phyloP scores from a whole-genome alignment of 2,888 invertebrate genomes.

The Caenorhabditis macrosperma region DNA sequence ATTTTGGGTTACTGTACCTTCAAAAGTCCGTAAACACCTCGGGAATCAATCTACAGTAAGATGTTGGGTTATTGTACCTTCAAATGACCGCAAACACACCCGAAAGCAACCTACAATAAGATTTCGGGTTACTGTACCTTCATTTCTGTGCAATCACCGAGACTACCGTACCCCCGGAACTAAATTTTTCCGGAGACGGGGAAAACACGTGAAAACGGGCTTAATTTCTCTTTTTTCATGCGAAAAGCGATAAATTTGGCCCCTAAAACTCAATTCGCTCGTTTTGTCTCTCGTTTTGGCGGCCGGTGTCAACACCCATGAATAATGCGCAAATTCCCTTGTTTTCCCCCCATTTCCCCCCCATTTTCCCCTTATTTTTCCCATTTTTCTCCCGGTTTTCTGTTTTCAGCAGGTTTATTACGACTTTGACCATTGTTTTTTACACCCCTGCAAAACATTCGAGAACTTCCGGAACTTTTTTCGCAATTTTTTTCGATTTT shows the following conservation, averaged over 20 bases:
- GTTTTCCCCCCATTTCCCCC: not conserved
- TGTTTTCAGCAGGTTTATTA: slow-evolving; percentile 14
- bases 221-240: too few relatives aligned
- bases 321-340: slow-evolving; percentile 31
- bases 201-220: too few relatives aligned
- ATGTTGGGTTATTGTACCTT: not conserved
- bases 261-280: slow-evolving; percentile 6
- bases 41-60: not conserved
- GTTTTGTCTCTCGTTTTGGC: too few relatives aligned
- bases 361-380: not conserved
- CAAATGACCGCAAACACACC: not conserved
- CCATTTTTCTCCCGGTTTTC: too few relatives aligned
- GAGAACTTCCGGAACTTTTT: too few relatives aligned
- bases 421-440: slow-evolving; percentile 12
- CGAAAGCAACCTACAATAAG: not conserved
- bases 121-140: too few relatives aligned
- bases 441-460: not conserved
- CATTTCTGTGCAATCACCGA: too few relatives aligned
- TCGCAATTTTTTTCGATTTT: too few relatives aligned
- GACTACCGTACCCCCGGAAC: too few relatives aligned
- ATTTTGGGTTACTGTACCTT: too few relatives aligned
- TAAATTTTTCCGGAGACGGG: too few relatives aligned
- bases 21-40: too few relatives aligned
- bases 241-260: not conserved
- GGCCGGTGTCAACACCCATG: slow-evolving; percentile 31